Percentiles rank a stretch among this genome's conserved stretches.
Conservation (phyloP, 2,888 invertebrate species). For the Leptogaster cylindrica region DNA sequence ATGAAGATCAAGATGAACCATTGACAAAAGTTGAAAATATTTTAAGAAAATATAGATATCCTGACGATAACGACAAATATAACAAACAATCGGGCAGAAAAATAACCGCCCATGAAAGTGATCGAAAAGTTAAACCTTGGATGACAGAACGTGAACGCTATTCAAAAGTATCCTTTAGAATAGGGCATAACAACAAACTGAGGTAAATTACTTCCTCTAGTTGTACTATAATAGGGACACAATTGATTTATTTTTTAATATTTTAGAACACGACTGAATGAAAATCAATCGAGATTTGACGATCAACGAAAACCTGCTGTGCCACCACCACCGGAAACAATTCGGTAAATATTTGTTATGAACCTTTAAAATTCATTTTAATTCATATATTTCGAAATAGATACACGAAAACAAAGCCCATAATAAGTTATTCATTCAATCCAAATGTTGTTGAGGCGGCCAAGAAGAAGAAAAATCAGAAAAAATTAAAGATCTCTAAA, state of each 20-base stretch:
- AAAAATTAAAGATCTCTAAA: neutral
- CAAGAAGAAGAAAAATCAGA: neutral
- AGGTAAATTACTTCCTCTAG: no score
- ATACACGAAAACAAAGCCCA: conserved; percentile 37
- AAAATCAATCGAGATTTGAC: no score
- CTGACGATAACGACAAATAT: neutral
- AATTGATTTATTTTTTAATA: no score
- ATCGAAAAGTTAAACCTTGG: neutral
- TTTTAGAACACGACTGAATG: no score
- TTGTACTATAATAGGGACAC: no score
- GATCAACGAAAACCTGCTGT: no score
- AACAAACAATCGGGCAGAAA: neutral
- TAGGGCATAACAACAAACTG: no score
- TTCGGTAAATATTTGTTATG: no score
- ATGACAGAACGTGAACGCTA: no score
- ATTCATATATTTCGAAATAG: neutral
- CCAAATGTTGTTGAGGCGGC: neutral
- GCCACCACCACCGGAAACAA: no score
- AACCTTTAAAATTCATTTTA: no score
- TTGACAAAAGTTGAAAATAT: neutral
- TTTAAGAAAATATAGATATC: neutral
- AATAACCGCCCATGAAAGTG: neutral
- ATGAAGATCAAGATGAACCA: conserved; percentile 33
- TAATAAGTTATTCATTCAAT: conserved; percentile 26
- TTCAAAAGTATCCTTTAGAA: no score